A percentile compares a stretch with the other conserved stretches of the same genome.
Conservation (phyloP, 2,113 vertebrate genomes). For the Gadus chalcogrammus region DNA sequence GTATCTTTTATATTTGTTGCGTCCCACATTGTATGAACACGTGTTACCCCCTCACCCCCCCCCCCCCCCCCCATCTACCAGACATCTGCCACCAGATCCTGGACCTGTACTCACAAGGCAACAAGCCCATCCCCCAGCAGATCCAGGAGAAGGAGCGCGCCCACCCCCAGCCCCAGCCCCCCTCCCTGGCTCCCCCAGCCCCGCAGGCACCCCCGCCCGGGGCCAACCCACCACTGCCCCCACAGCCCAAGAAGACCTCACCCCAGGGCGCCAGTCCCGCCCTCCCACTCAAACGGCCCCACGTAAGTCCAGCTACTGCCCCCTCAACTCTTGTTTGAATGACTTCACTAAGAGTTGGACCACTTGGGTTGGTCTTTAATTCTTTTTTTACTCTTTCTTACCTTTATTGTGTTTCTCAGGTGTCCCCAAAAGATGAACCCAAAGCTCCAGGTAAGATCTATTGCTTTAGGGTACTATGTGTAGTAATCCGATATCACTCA, state of each 20-base stretch:
- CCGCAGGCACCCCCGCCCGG: slow-evolving; percentile 50
- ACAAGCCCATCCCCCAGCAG: slow-evolving; percentile 96
- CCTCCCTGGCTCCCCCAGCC: slow-evolving; percentile 52
- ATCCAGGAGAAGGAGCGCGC: slow-evolving; percentile 78
- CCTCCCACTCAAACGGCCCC: slow-evolving; percentile 84
- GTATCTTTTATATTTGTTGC: no score
- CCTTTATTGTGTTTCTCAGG: slow-evolving; percentile 55
- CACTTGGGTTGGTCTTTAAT: not conserved
- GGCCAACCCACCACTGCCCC: slow-evolving; percentile 66
- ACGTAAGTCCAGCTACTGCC: slow-evolving; percentile 70
- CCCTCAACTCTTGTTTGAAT: no score
- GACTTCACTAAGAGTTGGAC: not conserved
- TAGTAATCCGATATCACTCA: no score
- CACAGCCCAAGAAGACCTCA: slow-evolving; percentile 85
- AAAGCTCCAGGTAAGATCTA: slow-evolving; percentile 81
- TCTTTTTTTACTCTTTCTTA: not conserved
- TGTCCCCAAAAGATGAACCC: slow-evolving; percentile 92
- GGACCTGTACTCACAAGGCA: slow-evolving; percentile 96
- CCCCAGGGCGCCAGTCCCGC: slow-evolving; percentile 90
- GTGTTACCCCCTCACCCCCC: not conserved
- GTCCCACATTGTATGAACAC: no score
- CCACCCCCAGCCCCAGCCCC: slow-evolving; percentile 32
- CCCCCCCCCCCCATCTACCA: slow-evolving; percentile 37
- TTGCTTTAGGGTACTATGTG: not conserved
- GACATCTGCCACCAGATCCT: slow-evolving; percentile 99